Conservation (phyloP, 2,113 vertebrate species). For the Sander lucioperca region DNA sequence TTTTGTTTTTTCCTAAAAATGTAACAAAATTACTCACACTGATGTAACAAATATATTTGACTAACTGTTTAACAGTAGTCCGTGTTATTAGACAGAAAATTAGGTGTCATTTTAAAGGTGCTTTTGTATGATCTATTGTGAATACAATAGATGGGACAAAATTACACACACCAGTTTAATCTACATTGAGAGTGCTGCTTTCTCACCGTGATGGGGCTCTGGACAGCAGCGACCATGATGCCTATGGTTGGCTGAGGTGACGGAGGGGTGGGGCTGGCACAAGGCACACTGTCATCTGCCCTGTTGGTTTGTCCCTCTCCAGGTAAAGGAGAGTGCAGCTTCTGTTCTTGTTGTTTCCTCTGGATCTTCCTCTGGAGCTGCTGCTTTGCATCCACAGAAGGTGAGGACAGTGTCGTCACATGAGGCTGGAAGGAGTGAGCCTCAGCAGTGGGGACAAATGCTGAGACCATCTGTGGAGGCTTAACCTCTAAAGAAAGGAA, state of each 20-base stretch:
- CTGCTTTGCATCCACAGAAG: conserved; percentile 95
- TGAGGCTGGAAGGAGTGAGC: conserved; percentile 95
- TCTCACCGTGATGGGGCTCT: conserved; percentile 94
- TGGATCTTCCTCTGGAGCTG: conserved; percentile 99
- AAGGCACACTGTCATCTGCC: conserved; percentile 82
- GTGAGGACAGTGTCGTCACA: conserved; percentile 90
- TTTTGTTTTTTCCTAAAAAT: neutral
- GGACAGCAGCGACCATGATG: conserved; percentile 92
- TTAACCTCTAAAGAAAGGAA: conserved; percentile 85
- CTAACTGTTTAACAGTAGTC: neutral
- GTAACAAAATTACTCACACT: neutral
- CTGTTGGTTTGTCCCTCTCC: conserved; percentile 89
- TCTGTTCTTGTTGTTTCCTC: conserved; percentile 98
- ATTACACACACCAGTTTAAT: neutral
- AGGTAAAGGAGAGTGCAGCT: conserved; percentile 92
- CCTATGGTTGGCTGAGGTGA: conserved; percentile 95
- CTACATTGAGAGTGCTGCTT: neutral
- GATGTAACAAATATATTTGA: neutral
- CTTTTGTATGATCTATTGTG: too few relatives aligned
- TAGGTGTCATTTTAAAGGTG: too few relatives aligned
- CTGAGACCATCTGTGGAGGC: conserved; percentile 89
- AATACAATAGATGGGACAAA: neutral
- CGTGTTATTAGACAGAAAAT: neutral
- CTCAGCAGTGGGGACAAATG: conserved; percentile 93
- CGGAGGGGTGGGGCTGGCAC: conserved; percentile 90